Conservation (phyloP, 1,140 invertebrate genomes). For the Chymomyza costata region DNA sequence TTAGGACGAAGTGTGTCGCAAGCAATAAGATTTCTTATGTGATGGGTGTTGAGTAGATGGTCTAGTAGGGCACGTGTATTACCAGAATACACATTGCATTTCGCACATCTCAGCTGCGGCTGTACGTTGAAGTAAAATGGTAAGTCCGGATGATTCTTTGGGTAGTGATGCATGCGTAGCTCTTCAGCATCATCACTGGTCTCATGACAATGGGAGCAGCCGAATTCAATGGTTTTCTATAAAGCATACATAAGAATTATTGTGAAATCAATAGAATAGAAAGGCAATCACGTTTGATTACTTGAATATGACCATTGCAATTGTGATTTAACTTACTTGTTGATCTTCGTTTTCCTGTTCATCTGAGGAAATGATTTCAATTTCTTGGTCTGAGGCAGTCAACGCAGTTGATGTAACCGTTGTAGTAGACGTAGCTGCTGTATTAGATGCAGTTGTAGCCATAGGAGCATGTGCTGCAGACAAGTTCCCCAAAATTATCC, state of each 20-base stretch:
- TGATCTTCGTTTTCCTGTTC: constrained; percentile 6
- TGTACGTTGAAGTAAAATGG: constrained; percentile 54
- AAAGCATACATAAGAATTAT: neutral
- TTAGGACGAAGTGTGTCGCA: constrained; percentile 22
- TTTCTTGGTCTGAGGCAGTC: neutral
- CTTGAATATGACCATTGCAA: neutral
- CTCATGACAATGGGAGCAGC: constrained; percentile 33
- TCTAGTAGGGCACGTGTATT: constrained; percentile 34
- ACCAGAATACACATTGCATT: constrained; percentile 31
- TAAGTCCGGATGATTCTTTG: constrained; percentile 18
- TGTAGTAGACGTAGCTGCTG: neutral
- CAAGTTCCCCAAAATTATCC: too few species aligned
- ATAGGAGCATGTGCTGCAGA: neutral
- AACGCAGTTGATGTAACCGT: neutral
- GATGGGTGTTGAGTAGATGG: constrained; percentile 25
- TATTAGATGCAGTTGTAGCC: neutral
- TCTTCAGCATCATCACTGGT: constrained; percentile 15
- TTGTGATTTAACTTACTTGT: neutral
- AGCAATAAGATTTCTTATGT: constrained; percentile 19
- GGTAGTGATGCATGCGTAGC: constrained; percentile 38
- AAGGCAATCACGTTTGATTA: neutral
- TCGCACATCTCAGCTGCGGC: constrained; percentile 31
- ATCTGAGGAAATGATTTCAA: too few species aligned
- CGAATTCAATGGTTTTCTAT: constrained; percentile 31
- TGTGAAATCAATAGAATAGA: neutral